Percentiles rank a stretch among this genome's conserved stretches.
Conservation (phyloP, 2,888 invertebrate genomes). For the Trachelus troglodyta region DNA sequence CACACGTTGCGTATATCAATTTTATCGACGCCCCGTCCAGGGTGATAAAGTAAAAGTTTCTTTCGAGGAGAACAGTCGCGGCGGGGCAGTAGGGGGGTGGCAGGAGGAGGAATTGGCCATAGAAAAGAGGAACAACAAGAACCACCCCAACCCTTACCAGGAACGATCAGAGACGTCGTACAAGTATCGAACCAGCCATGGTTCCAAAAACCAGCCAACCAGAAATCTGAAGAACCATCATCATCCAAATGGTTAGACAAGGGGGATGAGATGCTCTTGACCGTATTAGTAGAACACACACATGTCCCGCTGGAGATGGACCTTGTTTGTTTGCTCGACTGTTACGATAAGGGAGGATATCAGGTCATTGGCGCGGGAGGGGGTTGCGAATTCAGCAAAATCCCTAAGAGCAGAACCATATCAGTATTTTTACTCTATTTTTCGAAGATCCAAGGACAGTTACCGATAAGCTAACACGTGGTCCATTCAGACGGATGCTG, state of each 20-base stretch:
- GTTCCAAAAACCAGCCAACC: background rate
- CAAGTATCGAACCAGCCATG: background rate
- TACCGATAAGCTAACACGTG: background rate
- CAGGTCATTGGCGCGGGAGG: constrained; percentile 22
- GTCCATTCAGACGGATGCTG: background rate
- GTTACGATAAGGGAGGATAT: constrained; percentile 48
- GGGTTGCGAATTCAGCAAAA: background rate
- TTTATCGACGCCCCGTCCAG: constrained; percentile 28
- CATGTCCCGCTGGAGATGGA: constrained; percentile 29
- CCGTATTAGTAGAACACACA: constrained; percentile 36
- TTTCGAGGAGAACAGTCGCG: background rate
- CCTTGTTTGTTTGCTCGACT: constrained; percentile 50
- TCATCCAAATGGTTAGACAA: background rate
- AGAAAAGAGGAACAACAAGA: background rate
- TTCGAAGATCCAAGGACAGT: background rate
- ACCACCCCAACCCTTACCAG: background rate
- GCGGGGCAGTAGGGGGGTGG: background rate
- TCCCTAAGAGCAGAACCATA: background rate
- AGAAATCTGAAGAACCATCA: background rate
- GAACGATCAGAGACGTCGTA: background rate
- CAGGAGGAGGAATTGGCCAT: background rate
- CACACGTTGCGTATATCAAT: constrained; percentile 25
- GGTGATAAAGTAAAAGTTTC: constrained; percentile 27
- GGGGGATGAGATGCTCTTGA: constrained; percentile 26
- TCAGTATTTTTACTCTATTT: background rate